Evolutionary conservation across 2,113 vertebrate species (phyloP).

Genomic region (Chaetops frenatus): DNA sequence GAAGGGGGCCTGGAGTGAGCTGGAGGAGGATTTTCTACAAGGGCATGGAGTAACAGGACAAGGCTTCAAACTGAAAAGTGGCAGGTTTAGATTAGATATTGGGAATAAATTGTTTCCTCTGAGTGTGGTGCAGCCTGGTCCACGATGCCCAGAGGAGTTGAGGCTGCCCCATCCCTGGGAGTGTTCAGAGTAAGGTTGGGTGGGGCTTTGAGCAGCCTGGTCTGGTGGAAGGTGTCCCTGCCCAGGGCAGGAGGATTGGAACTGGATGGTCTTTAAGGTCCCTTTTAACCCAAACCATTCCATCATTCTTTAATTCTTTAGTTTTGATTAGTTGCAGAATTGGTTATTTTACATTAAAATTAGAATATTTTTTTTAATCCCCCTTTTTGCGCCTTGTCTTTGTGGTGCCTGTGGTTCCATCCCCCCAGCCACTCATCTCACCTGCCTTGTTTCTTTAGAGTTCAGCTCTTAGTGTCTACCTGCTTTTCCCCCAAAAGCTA

Average conservation of each 20-base stretch:
- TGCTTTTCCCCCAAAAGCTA: neutral
- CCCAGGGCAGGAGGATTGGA: neutral
- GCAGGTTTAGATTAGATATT: neutral
- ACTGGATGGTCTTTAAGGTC: neutral
- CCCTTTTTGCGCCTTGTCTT: neutral
- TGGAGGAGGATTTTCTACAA: neutral
- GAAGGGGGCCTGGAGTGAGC: neutral
- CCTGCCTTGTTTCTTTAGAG: neutral
- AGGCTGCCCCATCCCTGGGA: neutral
- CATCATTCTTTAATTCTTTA: neutral
- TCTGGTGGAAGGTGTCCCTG: neutral
- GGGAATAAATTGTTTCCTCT: neutral
- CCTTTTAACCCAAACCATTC: neutral
- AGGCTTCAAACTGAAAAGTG: neutral
- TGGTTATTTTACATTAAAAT: too few species aligned
- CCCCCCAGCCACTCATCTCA: neutral
- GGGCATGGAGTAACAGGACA: neutral
- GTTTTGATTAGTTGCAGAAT: neutral
- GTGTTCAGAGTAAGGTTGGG: neutral
- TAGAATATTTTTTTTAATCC: neutral
- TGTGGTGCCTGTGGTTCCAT: rapidly evolving
- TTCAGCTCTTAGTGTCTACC: neutral
- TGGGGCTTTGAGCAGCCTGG: neutral
- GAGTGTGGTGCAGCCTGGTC: neutral
- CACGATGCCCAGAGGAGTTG: rapidly evolving